Conservation (phyloP, 1,140 invertebrate genomes). For the Notospermus geniculatus region DNA sequence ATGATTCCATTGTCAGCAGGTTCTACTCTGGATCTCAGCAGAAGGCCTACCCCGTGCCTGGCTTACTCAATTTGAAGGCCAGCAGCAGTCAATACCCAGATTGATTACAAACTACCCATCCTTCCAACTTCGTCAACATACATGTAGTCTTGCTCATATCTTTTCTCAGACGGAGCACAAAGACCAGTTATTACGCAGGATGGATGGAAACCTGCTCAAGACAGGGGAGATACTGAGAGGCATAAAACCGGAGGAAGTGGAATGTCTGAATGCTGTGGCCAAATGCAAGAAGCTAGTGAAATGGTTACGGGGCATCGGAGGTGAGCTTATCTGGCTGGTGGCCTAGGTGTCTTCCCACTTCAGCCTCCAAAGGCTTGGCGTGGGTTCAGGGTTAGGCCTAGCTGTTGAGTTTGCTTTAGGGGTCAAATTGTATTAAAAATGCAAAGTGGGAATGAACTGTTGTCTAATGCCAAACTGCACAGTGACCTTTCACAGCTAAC, state of each 20-base stretch:
- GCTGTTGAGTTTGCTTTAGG: too few species aligned
- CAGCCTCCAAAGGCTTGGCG: too few species aligned
- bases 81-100: background rate
- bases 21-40: too few species aligned
- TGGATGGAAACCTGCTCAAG: conserved; percentile 29
- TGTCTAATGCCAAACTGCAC: too few species aligned
- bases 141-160: background rate
- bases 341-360: background rate
- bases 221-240: conserved; percentile 25
- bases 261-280: conserved; percentile 34
- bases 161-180: conserved; percentile 19
- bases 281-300: conserved; percentile 29
- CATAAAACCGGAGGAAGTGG: conserved; percentile 20
- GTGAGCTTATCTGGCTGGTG: conserved; percentile 18
- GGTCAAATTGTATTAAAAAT: too few species aligned
- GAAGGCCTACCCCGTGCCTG: too few species aligned
- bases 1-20: too few species aligned
- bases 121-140: background rate
- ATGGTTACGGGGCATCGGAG: conserved; percentile 38
- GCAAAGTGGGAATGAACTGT: too few species aligned
- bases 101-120: background rate
- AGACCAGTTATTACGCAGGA: conserved; percentile 23
- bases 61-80: too few species aligned
- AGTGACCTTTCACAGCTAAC: too few species aligned
- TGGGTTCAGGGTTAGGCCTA: too few species aligned